Conservation (phyloP, 1,140 invertebrate species). For the Monomorium pharaonis region DNA sequence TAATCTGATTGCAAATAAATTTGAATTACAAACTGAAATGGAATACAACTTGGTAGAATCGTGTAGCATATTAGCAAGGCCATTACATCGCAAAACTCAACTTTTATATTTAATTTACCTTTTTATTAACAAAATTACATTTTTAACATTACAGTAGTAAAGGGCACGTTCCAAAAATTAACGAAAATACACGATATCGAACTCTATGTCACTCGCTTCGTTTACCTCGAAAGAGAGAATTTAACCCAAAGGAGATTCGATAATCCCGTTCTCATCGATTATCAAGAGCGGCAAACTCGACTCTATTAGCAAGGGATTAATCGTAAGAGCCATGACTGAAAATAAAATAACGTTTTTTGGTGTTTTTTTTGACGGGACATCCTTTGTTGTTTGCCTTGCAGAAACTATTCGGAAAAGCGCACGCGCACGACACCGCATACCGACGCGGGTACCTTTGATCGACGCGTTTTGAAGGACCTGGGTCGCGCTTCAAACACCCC, state of each 20-base stretch:
- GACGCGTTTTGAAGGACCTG: conserved; percentile 13
- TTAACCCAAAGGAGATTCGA: neutral
- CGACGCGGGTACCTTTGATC: conserved; percentile 22
- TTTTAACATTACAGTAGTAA: neutral
- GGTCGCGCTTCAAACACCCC: conserved; percentile 9
- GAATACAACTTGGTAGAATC: conserved; percentile 1
- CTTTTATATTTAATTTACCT: neutral
- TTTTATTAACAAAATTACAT: neutral
- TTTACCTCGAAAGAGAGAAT: neutral
- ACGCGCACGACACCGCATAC: conserved; percentile 24
- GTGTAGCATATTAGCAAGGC: neutral
- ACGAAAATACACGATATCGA: neutral
- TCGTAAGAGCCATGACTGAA: neutral
- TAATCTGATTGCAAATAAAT: conserved; percentile 27
- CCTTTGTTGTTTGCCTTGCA: conserved; percentile 36
- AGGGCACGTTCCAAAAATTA: neutral
- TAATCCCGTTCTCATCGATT: neutral
- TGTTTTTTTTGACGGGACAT: conserved; percentile 19
- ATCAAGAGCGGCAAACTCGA: neutral
- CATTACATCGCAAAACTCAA: neutral
- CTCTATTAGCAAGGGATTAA: conserved; percentile 41
- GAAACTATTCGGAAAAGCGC: conserved; percentile 20
- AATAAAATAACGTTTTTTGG: conserved; percentile 24
- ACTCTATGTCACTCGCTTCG: neutral
- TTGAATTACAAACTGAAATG: conserved; percentile 27